Percentiles rank a stretch among this genome's conserved stretches.
These are phyloP conservation scores for Trachymyrmex cornetzi DNA, from an alignment of 1,140 invertebrate genomes.

Conservation along the genomic window DNA sequence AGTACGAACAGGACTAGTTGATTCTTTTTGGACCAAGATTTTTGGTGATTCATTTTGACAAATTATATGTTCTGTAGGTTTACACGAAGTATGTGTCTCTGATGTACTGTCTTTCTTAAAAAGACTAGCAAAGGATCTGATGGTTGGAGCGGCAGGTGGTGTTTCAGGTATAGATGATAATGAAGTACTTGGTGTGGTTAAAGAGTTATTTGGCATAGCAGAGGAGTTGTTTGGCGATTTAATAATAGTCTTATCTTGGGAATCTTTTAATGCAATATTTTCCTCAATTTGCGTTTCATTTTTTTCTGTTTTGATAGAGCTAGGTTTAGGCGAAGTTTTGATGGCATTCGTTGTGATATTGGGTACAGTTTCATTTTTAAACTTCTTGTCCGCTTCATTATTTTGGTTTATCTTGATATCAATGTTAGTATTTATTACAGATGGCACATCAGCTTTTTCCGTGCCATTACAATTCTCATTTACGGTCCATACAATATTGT, in stretches of 20 bases:
- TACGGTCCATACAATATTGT: slow-evolving; percentile 76
- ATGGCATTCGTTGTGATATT: slow-evolving; percentile 65
- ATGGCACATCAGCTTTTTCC: slow-evolving; percentile 76
- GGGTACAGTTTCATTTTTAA: slow-evolving; percentile 72
- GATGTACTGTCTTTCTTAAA: slow-evolving; percentile 69
- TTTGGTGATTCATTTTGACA: slow-evolving; percentile 54
- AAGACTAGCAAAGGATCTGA: slow-evolving; percentile 69
- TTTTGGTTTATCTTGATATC: slow-evolving; percentile 81
- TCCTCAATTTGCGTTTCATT: slow-evolving; percentile 62
- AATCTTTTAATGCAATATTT: slow-evolving; percentile 16
- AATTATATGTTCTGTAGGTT: slow-evolving; percentile 7
- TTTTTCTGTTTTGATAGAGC: slow-evolving; percentile 44
- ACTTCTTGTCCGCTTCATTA: slow-evolving; percentile 74
- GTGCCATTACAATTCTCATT: slow-evolving; percentile 75
- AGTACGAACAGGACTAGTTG: slow-evolving; percentile 29
- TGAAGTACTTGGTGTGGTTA: slow-evolving; percentile 27
- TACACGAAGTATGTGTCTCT: slow-evolving; percentile 32
- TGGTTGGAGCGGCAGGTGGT: slow-evolving; percentile 23
- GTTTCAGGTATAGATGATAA: slow-evolving; percentile 20
- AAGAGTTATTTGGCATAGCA: slow-evolving; percentile 10
- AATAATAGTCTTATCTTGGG: slow-evolving; percentile 46
- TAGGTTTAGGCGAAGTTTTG: slow-evolving; percentile 67
- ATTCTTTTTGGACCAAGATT: slow-evolving; percentile 53
- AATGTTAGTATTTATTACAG: slow-evolving; percentile 77
- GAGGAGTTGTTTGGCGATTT: slow-evolving; percentile 37